These are phyloP conservation scores for Microtus ochrogaster DNA, from an alignment of 2,113 vertebrate genomes.

Conservation along the genomic window DNA sequence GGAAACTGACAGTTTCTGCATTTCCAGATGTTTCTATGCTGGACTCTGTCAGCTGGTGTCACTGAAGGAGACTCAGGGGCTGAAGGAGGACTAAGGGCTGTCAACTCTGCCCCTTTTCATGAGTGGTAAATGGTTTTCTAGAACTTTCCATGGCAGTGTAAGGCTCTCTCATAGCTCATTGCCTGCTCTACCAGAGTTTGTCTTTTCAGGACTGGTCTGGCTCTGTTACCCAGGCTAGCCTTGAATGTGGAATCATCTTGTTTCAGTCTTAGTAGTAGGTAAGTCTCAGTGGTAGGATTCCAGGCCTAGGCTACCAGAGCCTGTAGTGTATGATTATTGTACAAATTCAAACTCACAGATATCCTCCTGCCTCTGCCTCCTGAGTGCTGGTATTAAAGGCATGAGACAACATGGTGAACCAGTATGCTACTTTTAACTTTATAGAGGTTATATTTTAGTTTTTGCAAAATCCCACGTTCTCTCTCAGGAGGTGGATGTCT, in stretches of 20 bases:
- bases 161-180: background rate
- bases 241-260: background rate
- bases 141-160: rapidly evolving
- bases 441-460: background rate
- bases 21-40: background rate
- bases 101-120: background rate
- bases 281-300: background rate
- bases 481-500: no score
- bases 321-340: background rate
- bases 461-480: background rate
- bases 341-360: background rate
- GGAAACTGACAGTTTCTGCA: background rate
- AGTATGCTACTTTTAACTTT: background rate
- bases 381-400: background rate
- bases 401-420: background rate
- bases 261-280: background rate
- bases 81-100: background rate
- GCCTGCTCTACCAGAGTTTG: background rate
- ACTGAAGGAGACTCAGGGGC: background rate
- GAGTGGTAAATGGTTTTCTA: no score
- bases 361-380: background rate
- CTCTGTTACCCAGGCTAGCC: background rate
- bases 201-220: background rate
- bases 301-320: background rate
- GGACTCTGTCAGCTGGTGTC: background rate